phyloP scores from a whole-genome alignment of 2,113 vertebrate species.

The Mugil cephalus region DNA sequence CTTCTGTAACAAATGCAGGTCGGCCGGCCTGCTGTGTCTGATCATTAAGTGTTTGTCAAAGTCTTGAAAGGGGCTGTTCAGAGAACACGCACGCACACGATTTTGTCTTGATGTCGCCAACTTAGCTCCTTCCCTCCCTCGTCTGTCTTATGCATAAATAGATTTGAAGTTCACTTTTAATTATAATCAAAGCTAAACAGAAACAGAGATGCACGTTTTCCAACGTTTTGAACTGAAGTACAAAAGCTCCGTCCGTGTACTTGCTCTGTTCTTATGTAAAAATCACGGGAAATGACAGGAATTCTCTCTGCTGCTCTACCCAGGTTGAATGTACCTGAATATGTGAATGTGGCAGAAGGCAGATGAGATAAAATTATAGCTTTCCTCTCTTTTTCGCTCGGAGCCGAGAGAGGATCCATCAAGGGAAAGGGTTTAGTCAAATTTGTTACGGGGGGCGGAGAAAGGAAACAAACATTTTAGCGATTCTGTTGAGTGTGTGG shows the following conservation, averaged over 20 bases:
- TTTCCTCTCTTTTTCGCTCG: background rate
- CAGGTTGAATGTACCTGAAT: slow-evolving; percentile 28
- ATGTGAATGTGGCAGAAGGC: background rate
- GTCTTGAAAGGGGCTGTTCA: background rate
- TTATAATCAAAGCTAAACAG: too few relatives aligned
- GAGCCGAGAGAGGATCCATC: slow-evolving; percentile 17
- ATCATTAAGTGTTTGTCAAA: slow-evolving; percentile 27
- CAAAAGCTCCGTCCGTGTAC: background rate
- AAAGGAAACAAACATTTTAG: too few relatives aligned
- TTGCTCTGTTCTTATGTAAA: slow-evolving; percentile 6
- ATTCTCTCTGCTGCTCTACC: slow-evolving; percentile 10
- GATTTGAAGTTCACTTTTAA: too few relatives aligned
- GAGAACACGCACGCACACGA: background rate
- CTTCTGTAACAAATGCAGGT: slow-evolving; percentile 4
- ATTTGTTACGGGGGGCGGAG: background rate
- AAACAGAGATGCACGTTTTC: background rate
- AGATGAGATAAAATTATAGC: slow-evolving; percentile 35
- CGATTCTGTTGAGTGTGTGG: background rate
- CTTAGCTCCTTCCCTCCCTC: background rate
- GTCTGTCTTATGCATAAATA: too few relatives aligned
- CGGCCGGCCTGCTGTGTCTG: slow-evolving; percentile 8
- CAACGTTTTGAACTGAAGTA: too few relatives aligned
- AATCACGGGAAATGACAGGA: slow-evolving; percentile 16
- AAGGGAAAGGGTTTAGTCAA: slow-evolving; percentile 4
- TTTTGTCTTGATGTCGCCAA: background rate